Evolutionary conservation across 92 coral and sea anemone species (phyloP), one percentile per base, ranked within the genome.

Genomic region (Umimayanthus kanabou): DNA sequence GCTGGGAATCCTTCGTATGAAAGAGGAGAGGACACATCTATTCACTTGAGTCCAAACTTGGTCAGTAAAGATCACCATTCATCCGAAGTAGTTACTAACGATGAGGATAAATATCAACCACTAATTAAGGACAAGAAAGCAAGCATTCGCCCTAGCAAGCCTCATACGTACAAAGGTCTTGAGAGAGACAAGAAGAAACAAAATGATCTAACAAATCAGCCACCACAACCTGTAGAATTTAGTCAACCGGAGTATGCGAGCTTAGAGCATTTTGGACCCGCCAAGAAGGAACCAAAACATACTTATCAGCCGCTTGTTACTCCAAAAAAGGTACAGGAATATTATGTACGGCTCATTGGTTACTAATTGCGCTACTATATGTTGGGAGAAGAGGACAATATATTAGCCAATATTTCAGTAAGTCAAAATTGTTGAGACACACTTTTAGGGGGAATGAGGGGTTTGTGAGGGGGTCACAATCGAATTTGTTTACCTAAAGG

Each of bases 21-120:
- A 77, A 77, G 5, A 77, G 80, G 80, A 77, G 80, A 77, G 45
- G 61, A 77, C 80, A 45, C 58, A 8, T 77, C 80, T 22, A 6
- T 45, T 23, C 80, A 22, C 5, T 22, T 77, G 64, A 77, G 37
- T 6, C 64, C 80, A 4, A 49, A 22, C 30, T 61, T 7, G 69
- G 6, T 13, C 16, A 43, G 30, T 53, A 77, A n/a, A 23, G 80
- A 43, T 8, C 80, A 14, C 6, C 29, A 23, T 45, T 77, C 80
- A 45, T 10, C 49, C 20, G 26, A 77, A 16, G 69, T 20, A 23
- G 9, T 4, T 61, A n/a, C 61, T 23, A 45, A 43, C 20, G 26
- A 49, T 0, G 83, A 79, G 14, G n/a, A 16, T 7, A 50, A 79
- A 15, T 79, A 79, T 37, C 83, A 79, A 10, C 69, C 67, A 7